phyloP scores from a whole-genome alignment of 2,888 invertebrate genomes.

The Cremastinae sp. region DNA sequence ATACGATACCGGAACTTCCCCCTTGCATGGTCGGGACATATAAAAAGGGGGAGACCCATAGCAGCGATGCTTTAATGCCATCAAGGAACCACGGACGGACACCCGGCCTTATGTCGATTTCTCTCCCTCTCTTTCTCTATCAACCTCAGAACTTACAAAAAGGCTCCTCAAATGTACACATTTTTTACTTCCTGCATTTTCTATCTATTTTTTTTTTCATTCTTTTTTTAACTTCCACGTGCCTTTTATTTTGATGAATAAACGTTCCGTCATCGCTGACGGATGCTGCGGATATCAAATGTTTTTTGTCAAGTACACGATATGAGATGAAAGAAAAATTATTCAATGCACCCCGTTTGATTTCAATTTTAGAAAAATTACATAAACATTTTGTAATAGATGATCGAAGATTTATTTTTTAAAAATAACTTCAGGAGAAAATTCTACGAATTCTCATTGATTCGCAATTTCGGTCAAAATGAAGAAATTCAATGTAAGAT shows the following conservation, averaged over 20 bases:
- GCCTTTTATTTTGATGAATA: too few species aligned
- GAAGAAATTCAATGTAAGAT: too few species aligned
- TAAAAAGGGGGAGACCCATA: conserved; percentile 65
- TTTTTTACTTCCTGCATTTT: too few species aligned
- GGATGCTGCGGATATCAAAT: conserved; percentile 61
- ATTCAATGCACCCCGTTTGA: too few species aligned
- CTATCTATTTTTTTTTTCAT: conserved; percentile 34
- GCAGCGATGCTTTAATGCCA: conserved; percentile 61
- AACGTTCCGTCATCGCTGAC: conserved; percentile 22
- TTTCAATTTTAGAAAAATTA: too few species aligned
- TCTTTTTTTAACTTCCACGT: too few species aligned
- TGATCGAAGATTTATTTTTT: too few species aligned
- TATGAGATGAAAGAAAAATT: too few species aligned
- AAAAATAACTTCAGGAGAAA: too few species aligned
- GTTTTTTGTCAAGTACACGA: conserved; percentile 57
- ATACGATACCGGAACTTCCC: conserved; percentile 75
- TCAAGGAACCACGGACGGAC: conserved; percentile 65
- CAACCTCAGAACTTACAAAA: conserved; percentile 39
- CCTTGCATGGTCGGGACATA: conserved; percentile 59
- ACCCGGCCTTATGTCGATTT: conserved; percentile 59
- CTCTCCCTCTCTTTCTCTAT: conserved; percentile 31
- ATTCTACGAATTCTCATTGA: too few species aligned
- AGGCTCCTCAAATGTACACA: conserved; percentile 56
- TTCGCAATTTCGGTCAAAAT: too few species aligned
- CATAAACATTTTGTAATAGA: too few species aligned